These are phyloP conservation scores for Catharus minimus DNA, from an alignment of 2,113 vertebrate species.

Conservation along the genomic window DNA sequence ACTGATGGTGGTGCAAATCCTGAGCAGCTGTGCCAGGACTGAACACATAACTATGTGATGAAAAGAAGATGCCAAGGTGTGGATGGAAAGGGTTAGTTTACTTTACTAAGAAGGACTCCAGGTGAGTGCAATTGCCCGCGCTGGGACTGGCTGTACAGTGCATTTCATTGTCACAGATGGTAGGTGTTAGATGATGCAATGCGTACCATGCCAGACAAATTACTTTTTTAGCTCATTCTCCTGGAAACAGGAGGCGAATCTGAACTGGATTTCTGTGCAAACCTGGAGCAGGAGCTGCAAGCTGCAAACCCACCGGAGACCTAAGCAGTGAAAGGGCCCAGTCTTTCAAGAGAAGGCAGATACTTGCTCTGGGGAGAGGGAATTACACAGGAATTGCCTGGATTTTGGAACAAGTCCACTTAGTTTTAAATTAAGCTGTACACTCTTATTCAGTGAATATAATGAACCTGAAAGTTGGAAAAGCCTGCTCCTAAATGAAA, in stretches of 20 bases:
- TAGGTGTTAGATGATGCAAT: constrained; percentile 66
- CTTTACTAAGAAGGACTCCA: constrained; percentile 42
- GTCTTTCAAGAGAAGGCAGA: background rate
- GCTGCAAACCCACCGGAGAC: background rate
- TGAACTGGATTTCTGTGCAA: constrained; percentile 56
- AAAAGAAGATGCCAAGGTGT: constrained; percentile 57
- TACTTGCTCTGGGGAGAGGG: background rate
- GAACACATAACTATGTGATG: constrained; percentile 12
- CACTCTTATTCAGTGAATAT: background rate
- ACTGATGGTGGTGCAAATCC: background rate
- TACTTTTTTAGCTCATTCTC: constrained; percentile 61
- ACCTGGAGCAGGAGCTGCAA: constrained; percentile 19
- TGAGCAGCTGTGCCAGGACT: background rate
- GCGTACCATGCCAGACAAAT: constrained; percentile 37
- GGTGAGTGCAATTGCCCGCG: constrained; percentile 49
- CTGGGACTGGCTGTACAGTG: constrained; percentile 35
- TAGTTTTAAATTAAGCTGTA: constrained; percentile 35
- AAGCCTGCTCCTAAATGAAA: background rate
- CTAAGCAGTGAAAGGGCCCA: background rate
- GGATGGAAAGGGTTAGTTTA: constrained; percentile 38
- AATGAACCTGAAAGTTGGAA: constrained; percentile 26
- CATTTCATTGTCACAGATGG: constrained; percentile 61
- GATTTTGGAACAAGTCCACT: constrained; percentile 30
- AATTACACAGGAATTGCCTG: background rate
- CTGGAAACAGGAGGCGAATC: constrained; percentile 30